Evolutionary conservation across 2,888 invertebrate species (phyloP).

Genomic region (Archaeoteleia sp.): DNA sequence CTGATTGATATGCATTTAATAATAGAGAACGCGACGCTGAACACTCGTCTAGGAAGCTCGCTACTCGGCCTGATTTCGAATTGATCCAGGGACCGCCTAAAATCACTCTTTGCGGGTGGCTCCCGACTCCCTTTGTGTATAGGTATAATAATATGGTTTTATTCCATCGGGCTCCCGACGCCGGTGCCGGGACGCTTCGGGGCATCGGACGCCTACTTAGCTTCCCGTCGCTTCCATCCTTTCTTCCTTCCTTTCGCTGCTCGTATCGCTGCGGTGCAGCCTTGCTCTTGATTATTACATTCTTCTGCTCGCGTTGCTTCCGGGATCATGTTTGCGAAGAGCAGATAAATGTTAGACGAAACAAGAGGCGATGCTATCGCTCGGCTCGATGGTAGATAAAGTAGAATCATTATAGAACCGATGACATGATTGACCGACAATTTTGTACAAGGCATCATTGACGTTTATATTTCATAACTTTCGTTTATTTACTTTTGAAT

Average conservation of each 20-base stretch:
- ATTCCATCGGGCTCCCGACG: conserved; percentile 66
- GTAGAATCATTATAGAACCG: conserved; percentile 38
- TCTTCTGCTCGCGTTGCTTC: conserved; percentile 38
- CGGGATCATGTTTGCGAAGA: conserved; percentile 49
- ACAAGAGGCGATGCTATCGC: conserved; percentile 43
- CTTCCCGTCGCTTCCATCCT: conserved; percentile 51
- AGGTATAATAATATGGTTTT: conserved; percentile 69
- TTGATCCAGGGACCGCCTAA: conserved; percentile 19
- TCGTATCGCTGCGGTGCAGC: conserved; percentile 36
- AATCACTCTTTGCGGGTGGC: conserved; percentile 49
- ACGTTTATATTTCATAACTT: conserved; percentile 37
- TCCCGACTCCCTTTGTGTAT: conserved; percentile 25
- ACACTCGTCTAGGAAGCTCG: conserved; percentile 52
- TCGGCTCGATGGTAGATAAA: conserved; percentile 39
- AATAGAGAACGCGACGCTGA: conserved; percentile 64
- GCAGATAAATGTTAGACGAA: conserved; percentile 48
- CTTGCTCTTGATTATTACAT: conserved; percentile 50
- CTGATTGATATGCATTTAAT: conserved; percentile 74
- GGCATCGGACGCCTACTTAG: conserved; percentile 58
- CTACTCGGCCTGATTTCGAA: conserved; percentile 46
- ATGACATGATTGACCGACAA: conserved; percentile 47
- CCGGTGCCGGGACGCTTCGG: conserved; percentile 62
- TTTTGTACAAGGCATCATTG: conserved; percentile 31
- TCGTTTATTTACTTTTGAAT: no score
- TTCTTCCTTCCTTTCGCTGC: conserved; percentile 45